Evolutionary conservation across 2,113 vertebrate genomes (phyloP).

Genomic region (Castor canadensis): DNA sequence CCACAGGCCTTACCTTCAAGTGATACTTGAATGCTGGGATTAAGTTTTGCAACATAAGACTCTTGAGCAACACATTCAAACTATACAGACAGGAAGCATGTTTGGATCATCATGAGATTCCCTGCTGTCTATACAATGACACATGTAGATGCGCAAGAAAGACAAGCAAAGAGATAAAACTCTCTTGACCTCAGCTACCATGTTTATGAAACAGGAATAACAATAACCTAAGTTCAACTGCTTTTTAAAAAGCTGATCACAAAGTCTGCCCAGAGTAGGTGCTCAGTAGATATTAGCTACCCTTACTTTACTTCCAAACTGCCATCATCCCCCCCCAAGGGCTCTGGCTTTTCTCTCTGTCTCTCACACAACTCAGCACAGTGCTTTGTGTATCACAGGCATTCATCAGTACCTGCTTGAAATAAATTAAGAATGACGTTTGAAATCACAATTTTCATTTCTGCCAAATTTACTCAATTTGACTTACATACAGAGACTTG

Average conservation of each 20-base stretch:
- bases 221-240: not conserved
- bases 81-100: not conserved
- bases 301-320: not conserved
- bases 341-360: not conserved
- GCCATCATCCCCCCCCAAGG: no score
- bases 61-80: not conserved
- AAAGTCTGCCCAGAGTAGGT: not conserved
- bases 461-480: not conserved
- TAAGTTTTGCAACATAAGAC: not conserved
- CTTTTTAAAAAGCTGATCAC: not conserved
- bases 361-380: not conserved
- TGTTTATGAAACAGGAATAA: not conserved
- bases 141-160: not conserved
- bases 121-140: not conserved
- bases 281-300: not conserved
- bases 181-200: not conserved
- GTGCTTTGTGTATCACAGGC: rapidly evolving
- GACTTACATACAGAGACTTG: not conserved
- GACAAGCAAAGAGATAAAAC: not conserved
- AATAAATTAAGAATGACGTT: not conserved
- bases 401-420: not conserved
- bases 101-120: not conserved
- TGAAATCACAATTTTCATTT: not conserved
- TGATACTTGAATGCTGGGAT: not conserved
- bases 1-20: not conserved